These are phyloP conservation scores for Desoria tigrina DNA, from an alignment of 2,888 invertebrate species.

Conservation along the genomic window DNA sequence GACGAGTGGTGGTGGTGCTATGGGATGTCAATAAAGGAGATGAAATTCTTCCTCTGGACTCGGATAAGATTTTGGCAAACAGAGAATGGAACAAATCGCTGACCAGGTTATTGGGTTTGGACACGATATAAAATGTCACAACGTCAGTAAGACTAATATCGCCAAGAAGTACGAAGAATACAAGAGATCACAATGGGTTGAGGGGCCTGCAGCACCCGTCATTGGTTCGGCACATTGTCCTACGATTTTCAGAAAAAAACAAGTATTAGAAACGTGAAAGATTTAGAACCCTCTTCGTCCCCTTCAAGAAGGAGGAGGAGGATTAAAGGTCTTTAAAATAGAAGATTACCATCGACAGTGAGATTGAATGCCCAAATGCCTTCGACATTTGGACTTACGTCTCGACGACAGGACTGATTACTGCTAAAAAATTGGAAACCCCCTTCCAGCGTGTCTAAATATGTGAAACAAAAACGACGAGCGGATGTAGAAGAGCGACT, in stretches of 20 bases:
- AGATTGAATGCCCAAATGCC: constrained; percentile 69
- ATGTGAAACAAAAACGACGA: constrained; percentile 66
- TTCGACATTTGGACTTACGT: constrained; percentile 61
- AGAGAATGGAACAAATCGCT: constrained; percentile 19
- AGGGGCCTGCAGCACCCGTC: constrained; percentile 37
- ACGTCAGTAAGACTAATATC: constrained; percentile 12
- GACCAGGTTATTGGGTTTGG: constrained; percentile 4
- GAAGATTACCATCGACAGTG: constrained; percentile 65
- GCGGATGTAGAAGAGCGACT: constrained; percentile 61
- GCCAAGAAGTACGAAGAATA: constrained; percentile 7
- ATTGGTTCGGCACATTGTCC: constrained; percentile 53
- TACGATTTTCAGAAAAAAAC: constrained; percentile 18
- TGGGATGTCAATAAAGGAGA: constrained; percentile 17
- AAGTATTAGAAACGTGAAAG: neutral
- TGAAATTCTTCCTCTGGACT: constrained; percentile 15
- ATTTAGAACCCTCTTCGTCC: neutral
- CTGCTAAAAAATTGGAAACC: constrained; percentile 47
- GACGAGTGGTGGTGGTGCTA: constrained; percentile 3
- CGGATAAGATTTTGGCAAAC: constrained; percentile 20
- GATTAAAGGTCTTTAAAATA: constrained; percentile 4
- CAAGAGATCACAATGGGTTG: constrained; percentile 27
- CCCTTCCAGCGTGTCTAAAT: constrained; percentile 57
- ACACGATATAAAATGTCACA: constrained; percentile 8
- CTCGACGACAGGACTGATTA: constrained; percentile 63
- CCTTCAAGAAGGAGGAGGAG: neutral